Conservation (phyloP, 2,113 vertebrate species). For the Strix uralensis region DNA sequence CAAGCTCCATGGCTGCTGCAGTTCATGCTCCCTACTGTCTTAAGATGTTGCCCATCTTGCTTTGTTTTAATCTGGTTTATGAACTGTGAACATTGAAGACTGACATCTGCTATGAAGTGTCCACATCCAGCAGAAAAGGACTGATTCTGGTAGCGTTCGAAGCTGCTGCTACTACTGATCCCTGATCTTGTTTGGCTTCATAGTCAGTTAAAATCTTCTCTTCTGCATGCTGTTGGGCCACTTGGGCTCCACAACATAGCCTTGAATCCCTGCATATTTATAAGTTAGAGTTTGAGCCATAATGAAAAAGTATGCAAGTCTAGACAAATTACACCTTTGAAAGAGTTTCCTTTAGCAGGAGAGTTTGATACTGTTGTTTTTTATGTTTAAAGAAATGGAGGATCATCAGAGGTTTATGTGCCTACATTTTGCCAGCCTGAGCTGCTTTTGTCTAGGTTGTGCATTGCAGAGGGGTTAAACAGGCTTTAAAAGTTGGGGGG, state of each 20-base stretch:
- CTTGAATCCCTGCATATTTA: background rate
- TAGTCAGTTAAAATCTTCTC: background rate
- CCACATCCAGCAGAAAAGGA: background rate
- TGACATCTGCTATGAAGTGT: background rate
- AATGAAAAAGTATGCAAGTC: background rate
- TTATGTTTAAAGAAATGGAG: background rate
- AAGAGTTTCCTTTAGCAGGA: background rate
- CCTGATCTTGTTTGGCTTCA: background rate
- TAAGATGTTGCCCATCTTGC: background rate
- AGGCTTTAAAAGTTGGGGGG: background rate
- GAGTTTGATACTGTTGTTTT: background rate
- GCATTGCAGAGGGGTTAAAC: background rate
- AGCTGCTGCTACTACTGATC: background rate
- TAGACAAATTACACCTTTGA: background rate
- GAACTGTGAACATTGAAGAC: background rate
- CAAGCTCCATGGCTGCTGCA: background rate
- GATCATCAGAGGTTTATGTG: background rate
- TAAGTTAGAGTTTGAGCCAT: background rate
- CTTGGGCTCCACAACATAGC: background rate
- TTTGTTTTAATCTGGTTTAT: background rate
- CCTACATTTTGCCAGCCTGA: conserved; percentile 32
- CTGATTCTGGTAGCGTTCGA: background rate
- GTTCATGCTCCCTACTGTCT: background rate
- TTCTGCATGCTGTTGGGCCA: background rate
- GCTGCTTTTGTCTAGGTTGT: conserved; percentile 7